These are phyloP conservation scores for Lasioglossum villosulum DNA, from an alignment of 2,888 invertebrate genomes.

Conservation along the genomic window DNA sequence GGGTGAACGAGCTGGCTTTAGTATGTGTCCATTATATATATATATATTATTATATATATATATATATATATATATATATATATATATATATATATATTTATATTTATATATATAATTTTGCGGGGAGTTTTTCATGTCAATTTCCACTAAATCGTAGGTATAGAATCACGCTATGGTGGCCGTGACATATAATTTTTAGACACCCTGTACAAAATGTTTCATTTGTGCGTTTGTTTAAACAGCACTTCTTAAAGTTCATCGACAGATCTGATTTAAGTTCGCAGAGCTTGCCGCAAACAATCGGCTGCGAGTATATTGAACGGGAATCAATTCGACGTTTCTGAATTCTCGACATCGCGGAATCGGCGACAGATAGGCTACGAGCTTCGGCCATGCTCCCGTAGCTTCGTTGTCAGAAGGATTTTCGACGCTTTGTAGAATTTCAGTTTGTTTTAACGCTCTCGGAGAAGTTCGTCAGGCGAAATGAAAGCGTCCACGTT, in stretches of 20 bases:
- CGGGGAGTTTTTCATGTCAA: too few relatives aligned
- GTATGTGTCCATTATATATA: too few relatives aligned
- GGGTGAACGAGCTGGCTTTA: too few relatives aligned
- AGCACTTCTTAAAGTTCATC: neutral
- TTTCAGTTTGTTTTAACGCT: slow-evolving; percentile 30
- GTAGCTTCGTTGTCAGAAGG: slow-evolving; percentile 22
- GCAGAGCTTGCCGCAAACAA: neutral
- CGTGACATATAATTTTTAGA: too few relatives aligned
- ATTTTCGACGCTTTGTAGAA: slow-evolving; percentile 41
- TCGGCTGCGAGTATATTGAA: neutral
- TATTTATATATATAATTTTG: too few relatives aligned
- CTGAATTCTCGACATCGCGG: slow-evolving; percentile 8
- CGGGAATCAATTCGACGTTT: neutral
- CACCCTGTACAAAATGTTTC: neutral
- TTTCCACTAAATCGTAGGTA: too few relatives aligned
- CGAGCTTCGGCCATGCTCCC: neutral
- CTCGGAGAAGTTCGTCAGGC: neutral
- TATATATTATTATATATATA: too few relatives aligned
- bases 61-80: too few relatives aligned
- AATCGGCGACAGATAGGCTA: slow-evolving; percentile 17
- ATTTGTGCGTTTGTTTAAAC: too few relatives aligned
- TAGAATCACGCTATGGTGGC: too few relatives aligned
- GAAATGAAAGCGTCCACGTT: slow-evolving; percentile 18
- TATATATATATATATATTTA: too few relatives aligned
- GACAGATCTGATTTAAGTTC: neutral